A percentile compares a stretch with the other conserved stretches of the same genome.
Conservation (phyloP, 2,797 vertebrate genomes). For the Erithacus rubecula region DNA sequence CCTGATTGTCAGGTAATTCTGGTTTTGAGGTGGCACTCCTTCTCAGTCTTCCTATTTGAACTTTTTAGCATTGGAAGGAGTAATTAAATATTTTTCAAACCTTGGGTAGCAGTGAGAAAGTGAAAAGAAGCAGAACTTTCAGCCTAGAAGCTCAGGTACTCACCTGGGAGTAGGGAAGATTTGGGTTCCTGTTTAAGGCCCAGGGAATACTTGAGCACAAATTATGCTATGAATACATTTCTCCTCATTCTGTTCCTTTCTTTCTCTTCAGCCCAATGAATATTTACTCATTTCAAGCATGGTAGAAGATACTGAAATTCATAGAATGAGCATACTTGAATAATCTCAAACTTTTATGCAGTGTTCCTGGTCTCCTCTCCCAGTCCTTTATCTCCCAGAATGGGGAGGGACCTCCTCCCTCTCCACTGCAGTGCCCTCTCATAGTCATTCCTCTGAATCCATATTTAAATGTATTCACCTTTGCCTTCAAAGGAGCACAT, state of each 20-base stretch:
- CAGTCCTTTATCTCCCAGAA: background rate
- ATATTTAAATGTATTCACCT: background rate
- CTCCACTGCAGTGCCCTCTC: background rate
- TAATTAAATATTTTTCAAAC: background rate
- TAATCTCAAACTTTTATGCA: background rate
- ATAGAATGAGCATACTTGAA: background rate
- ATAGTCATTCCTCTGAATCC: background rate
- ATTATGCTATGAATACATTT: background rate
- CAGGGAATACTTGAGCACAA: background rate
- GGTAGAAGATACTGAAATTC: background rate
- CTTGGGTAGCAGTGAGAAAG: background rate
- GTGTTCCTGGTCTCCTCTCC: background rate
- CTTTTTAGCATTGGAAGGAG: background rate
- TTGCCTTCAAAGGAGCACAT: background rate
- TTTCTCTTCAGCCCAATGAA: background rate
- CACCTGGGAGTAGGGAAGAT: background rate
- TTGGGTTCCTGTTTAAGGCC: background rate
- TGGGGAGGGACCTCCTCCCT: background rate
- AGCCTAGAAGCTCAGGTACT: background rate
- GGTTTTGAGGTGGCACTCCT: background rate
- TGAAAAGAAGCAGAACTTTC: background rate
- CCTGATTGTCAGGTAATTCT: background rate
- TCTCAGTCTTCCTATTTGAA: background rate
- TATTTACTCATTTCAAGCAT: conserved; percentile 25
- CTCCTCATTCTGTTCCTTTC: background rate